These are phyloP conservation scores for Embiotoca jacksoni DNA, from an alignment of 2,113 vertebrate species.

Conservation along the genomic window DNA sequence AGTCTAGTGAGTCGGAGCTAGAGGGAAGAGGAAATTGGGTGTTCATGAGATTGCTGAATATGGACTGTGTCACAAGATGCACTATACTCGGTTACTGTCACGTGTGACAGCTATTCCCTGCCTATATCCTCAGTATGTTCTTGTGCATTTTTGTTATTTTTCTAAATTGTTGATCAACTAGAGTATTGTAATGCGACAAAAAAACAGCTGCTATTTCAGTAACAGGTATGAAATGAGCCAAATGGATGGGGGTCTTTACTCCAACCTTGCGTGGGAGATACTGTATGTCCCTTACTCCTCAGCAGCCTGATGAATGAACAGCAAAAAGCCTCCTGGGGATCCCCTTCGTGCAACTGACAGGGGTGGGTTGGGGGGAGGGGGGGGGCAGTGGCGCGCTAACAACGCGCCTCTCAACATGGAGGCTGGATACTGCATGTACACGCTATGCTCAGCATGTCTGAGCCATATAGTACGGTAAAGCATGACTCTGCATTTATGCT, in stretches of 20 bases:
- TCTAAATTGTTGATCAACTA: neutral
- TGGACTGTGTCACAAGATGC: slow-evolving; percentile 56
- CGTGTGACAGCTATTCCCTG: neutral
- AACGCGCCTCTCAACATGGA: slow-evolving; percentile 55
- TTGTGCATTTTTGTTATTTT: neutral
- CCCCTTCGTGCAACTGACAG: slow-evolving; percentile 52
- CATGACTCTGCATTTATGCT: slow-evolving; percentile 58
- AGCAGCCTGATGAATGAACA: slow-evolving; percentile 73
- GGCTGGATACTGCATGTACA: slow-evolving; percentile 42
- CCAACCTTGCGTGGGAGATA: slow-evolving; percentile 44
- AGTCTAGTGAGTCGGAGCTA: slow-evolving; percentile 57
- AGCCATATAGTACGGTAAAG: slow-evolving; percentile 6
- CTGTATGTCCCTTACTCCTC: slow-evolving; percentile 47
- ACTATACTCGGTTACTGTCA: slow-evolving; percentile 30
- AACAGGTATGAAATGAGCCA: neutral
- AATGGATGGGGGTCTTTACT: slow-evolving; percentile 23
- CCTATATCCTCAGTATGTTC: neutral
- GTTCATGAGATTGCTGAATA: slow-evolving; percentile 63
- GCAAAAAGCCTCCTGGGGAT: slow-evolving; percentile 71
- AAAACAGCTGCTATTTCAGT: neutral
- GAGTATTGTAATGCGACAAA: neutral
- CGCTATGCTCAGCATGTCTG: slow-evolving; percentile 41
- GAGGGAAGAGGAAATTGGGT: slow-evolving; percentile 61
- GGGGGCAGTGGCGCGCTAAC: slow-evolving; percentile 47
- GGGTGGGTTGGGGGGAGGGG: slow-evolving; percentile 15